Evolutionary conservation across 2,888 invertebrate genomes (phyloP), one percentile per base, ranked within the genome.

Genomic region (Camponotus fellah): DNA sequence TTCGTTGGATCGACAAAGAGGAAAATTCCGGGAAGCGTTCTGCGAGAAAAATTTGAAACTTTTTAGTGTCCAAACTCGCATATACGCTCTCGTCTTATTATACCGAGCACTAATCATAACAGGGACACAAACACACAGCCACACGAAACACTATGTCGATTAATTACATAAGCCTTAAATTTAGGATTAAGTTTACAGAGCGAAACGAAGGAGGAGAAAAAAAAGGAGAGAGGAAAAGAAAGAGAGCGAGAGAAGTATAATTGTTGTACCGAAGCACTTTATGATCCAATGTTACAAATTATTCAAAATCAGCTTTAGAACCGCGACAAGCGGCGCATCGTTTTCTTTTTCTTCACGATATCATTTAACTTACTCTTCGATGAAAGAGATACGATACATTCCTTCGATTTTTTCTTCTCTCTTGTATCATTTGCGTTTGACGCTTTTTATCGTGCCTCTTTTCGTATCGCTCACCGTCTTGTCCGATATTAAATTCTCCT

Each of bases 161-260:
- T 90, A 90, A 90, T 86, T 90, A 89, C 87, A 83, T 90, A 90
- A 90, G 90, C 90, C 90, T 90, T 90, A 90, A 84, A 90, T 89
- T 89, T 90, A 90, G 90, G 68, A 86, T 89, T 90, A 90, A 90
- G 89, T 88, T 85, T 83, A 65, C 71, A 71, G 71, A 82, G 64
- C 75, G 81, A 75, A 80, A 74, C 62, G 40, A 58, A 69, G 26
- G 49, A 56, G 43, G 26, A 26, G 26, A 26, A 26, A 26, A 49
- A 49, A 43, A 58, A 56, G 26, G 49, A 37, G 60, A 77, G 58
- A 76, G 53, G 56, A 21, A 65, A 58, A 43, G 43, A 58, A 17
- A 68, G 74, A 75, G 53, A 21, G 56, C n/a, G 65, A 58, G 40
- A 74, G 26, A 43, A 75, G 49, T 49, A 46, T 68, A 68, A 69